A percentile compares a stretch with the other conserved stretches of the same genome.
These are phyloP conservation scores for Baccha elongata DNA, from an alignment of 2,888 invertebrate species.

Conservation along the genomic window DNA sequence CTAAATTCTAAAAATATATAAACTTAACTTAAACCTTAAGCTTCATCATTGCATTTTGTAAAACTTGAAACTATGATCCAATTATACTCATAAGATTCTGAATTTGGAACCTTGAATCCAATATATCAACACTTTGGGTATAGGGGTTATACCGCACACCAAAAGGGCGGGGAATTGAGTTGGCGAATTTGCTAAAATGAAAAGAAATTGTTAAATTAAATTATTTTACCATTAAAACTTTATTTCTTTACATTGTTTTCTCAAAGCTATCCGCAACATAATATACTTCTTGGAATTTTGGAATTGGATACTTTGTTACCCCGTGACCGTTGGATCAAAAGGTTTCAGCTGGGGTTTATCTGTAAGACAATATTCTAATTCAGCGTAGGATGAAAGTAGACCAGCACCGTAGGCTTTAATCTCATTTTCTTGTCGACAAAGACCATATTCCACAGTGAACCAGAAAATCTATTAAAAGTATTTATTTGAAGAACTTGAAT, in stretches of 20 bases:
- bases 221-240: background rate
- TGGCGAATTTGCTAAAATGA: conserved; percentile 91
- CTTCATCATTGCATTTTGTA: conserved; percentile 90
- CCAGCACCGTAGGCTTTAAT: conserved; percentile 98
- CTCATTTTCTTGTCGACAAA: conserved; percentile 95
- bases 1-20: conserved; percentile 3
- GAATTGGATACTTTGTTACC: conserved; percentile 97
- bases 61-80: conserved; percentile 90
- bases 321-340: conserved; percentile 95
- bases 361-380: conserved; percentile 96
- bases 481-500: background rate
- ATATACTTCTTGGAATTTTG: conserved; percentile 98
- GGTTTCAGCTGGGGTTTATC: conserved; percentile 91
- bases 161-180: conserved; percentile 95
- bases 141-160: conserved; percentile 98
- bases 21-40: conserved; percentile 83
- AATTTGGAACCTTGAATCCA: conserved; percentile 96
- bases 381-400: conserved; percentile 97
- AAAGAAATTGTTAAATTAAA: background rate
- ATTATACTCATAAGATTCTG: conserved; percentile 91
- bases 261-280: conserved; percentile 98
- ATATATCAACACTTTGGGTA: conserved; percentile 95
- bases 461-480: conserved; percentile 92
- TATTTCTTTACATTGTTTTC: conserved; percentile 93
- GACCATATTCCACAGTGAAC: conserved; percentile 99